A percentile compares a stretch with the other conserved stretches of the same genome.
phyloP scores from a whole-genome alignment of 2,888 invertebrate genomes.

The Nomada hirtipes region DNA sequence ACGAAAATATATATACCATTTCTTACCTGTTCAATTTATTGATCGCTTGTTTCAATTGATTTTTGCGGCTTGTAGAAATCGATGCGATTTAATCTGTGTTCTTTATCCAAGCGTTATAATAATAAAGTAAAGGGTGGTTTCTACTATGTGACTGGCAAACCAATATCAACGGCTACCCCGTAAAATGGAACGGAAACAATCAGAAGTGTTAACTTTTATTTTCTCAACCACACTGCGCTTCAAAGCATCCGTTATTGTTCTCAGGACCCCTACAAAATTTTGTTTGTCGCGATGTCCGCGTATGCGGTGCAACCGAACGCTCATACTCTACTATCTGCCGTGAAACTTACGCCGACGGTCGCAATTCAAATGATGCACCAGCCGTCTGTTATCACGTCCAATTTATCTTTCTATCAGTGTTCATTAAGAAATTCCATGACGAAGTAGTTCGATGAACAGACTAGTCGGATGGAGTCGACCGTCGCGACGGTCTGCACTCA shows the following conservation, averaged over 20 bases:
- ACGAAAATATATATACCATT: constrained; percentile 12
- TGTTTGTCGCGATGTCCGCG: background rate
- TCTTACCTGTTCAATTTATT: background rate
- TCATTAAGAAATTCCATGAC: constrained; percentile 56
- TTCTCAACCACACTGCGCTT: no score
- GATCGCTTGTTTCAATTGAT: background rate
- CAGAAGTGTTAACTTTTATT: no score
- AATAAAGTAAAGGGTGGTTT: no score
- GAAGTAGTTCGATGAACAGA: constrained; percentile 45
- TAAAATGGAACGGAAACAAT: no score
- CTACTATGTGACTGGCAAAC: no score
- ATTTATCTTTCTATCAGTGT: constrained; percentile 49
- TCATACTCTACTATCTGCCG: background rate
- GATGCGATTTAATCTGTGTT: no score
- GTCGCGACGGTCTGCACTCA: background rate
- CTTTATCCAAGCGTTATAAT: no score
- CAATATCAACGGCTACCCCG: no score
- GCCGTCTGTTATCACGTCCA: constrained; percentile 35
- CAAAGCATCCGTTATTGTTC: no score
- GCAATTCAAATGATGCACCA: background rate
- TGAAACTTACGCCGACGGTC: constrained; percentile 15
- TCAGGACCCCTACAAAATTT: no score
- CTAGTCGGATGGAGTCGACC: constrained; percentile 7
- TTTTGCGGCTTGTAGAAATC: background rate
- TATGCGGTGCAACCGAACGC: background rate